Percentiles rank a stretch among this genome's conserved stretches.
Conservation (phyloP, 1,140 invertebrate species). For the Pseudachorutes palmiensis region DNA sequence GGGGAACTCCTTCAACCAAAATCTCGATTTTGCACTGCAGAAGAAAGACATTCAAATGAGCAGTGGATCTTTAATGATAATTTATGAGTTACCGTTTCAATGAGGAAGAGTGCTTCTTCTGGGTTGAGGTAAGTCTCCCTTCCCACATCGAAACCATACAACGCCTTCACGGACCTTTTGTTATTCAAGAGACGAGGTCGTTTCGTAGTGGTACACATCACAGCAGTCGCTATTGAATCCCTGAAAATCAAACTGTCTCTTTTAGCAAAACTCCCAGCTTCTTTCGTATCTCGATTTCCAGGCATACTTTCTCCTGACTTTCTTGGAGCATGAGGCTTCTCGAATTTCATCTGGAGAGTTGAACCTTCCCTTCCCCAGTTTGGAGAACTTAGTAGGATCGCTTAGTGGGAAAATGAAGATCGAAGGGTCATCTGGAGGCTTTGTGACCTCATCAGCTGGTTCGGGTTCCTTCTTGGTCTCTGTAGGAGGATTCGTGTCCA, state of each 20-base stretch:
- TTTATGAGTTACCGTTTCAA: constrained; percentile 6
- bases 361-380: background rate
- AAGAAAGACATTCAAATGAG: background rate
- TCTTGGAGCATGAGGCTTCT: background rate
- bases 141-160: constrained; percentile 2
- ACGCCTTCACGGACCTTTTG: background rate
- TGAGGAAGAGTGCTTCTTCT: constrained; percentile 11
- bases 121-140: background rate
- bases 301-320: background rate
- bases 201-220: background rate
- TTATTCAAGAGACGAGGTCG: background rate
- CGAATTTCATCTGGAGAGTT: background rate
- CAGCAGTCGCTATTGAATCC: background rate
- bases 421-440: no score
- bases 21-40: constrained; percentile 12
- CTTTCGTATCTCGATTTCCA: background rate
- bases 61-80: background rate
- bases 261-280: background rate
- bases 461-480: no score
- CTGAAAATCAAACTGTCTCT: background rate
- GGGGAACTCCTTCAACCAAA: background rate
- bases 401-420: background rate
- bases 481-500: background rate
- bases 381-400: background rate
- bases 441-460: no score